Conservation (phyloP, 2,888 invertebrate genomes). For the Laspeyria flexula region DNA sequence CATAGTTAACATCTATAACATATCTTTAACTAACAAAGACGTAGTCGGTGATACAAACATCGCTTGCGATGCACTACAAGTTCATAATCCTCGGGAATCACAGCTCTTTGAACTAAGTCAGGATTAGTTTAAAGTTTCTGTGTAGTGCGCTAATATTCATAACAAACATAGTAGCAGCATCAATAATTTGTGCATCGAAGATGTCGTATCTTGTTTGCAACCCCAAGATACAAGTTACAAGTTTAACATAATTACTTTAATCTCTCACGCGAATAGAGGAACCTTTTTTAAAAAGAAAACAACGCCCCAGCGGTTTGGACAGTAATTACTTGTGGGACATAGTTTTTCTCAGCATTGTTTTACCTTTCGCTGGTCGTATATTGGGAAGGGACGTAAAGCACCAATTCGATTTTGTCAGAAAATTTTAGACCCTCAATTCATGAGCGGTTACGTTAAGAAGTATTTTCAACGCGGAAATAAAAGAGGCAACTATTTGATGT, state of each 20-base stretch:
- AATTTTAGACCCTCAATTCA: no score
- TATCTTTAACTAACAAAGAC: slow-evolving; percentile 27
- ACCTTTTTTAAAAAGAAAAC: slow-evolving; percentile 23
- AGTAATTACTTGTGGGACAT: slow-evolving; percentile 39
- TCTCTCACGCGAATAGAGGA: slow-evolving; percentile 16
- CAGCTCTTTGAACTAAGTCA: slow-evolving; percentile 12
- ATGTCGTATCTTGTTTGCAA: slow-evolving; percentile 22
- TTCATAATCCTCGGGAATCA: slow-evolving; percentile 26
- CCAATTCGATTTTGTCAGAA: slow-evolving; percentile 23
- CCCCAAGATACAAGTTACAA: slow-evolving; percentile 10
- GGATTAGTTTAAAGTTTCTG: slow-evolving; percentile 17
- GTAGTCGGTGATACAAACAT: slow-evolving; percentile 15
- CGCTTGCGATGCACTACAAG: slow-evolving; percentile 21
- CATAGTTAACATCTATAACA: slow-evolving; percentile 12
- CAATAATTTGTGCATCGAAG: slow-evolving; percentile 34
- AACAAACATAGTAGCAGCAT: slow-evolving; percentile 18
- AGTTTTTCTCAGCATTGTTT: slow-evolving; percentile 21
- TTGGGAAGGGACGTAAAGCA: slow-evolving; percentile 11
- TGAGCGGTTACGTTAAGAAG: no score
- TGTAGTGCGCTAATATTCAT: slow-evolving; percentile 28
- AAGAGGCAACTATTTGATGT: no score
- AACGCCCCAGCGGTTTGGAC: slow-evolving; percentile 28
- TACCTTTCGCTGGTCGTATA: slow-evolving; percentile 19
- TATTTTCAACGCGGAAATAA: no score
- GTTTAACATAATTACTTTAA: slow-evolving; percentile 21